Conservation (phyloP, 2,113 vertebrate species). For the Saiga tatarica region DNA sequence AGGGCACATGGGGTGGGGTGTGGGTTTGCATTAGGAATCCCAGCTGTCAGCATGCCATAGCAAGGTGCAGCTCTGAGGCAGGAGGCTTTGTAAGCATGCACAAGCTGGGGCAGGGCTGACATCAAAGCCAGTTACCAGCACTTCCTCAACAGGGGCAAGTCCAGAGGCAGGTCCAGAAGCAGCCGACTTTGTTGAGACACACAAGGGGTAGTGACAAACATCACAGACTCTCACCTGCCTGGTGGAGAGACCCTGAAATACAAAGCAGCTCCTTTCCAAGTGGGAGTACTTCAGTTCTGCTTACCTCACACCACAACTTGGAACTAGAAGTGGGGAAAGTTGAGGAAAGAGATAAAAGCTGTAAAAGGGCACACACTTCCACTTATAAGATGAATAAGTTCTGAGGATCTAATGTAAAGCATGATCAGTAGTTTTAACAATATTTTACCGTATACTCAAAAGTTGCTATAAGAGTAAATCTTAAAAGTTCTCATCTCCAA, state of each 20-base stretch:
- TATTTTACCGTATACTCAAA: not conserved
- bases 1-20: not conserved
- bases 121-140: not conserved
- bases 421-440: not conserved
- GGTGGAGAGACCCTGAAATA: not conserved
- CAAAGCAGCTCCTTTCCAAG: not conserved
- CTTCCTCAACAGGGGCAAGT: not conserved
- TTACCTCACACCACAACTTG: not conserved
- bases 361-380: not conserved
- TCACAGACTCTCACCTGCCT: not conserved
- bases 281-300: not conserved
- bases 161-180: not conserved
- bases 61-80: not conserved
- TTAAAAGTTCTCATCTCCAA: not conserved
- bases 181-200: not conserved
- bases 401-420: not conserved
- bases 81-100: not conserved
- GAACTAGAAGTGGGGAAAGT: not conserved
- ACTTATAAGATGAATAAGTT: not conserved
- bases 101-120: not conserved
- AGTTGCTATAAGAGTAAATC: not conserved
- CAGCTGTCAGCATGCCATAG: not conserved
- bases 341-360: not conserved
- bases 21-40: accelerated
- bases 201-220: not conserved